These are phyloP conservation scores for Pelecanoides urinatrix DNA, from an alignment of 2,113 vertebrate genomes.

Conservation along the genomic window DNA sequence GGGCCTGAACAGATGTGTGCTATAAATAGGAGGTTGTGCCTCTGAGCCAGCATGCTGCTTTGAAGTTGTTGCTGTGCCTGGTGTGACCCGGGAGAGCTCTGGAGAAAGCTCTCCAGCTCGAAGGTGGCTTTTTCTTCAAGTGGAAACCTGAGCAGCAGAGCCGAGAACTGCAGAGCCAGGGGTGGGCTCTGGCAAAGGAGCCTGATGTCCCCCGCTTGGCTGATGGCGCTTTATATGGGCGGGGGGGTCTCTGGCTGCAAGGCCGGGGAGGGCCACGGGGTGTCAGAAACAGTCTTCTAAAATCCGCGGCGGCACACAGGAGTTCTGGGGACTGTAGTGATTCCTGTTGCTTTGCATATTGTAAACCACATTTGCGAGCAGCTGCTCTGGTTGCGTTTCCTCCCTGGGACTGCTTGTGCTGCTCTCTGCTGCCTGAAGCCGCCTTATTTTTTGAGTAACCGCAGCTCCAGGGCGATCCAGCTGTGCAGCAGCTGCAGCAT, in stretches of 20 bases:
- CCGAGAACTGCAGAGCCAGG: rapidly evolving
- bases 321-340: background rate
- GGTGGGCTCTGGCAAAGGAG: background rate
- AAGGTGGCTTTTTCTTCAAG: background rate
- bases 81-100: background rate
- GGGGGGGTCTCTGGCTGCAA: background rate
- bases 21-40: constrained; percentile 17
- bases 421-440: background rate
- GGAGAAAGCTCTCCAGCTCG: background rate
- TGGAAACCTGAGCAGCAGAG: background rate
- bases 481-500: background rate
- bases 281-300: background rate
- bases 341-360: background rate
- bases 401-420: background rate
- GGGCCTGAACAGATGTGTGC: background rate
- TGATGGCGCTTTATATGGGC: background rate
- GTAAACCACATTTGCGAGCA: background rate
- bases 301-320: rapidly evolving
- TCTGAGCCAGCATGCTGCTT: background rate
- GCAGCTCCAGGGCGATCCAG: background rate
- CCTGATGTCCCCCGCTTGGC: rapidly evolving
- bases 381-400: background rate
- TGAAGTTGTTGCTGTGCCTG: background rate
- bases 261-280: background rate
- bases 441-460: background rate